These are phyloP conservation scores for Labia minor DNA, from an alignment of 2,888 invertebrate genomes.

Conservation along the genomic window DNA sequence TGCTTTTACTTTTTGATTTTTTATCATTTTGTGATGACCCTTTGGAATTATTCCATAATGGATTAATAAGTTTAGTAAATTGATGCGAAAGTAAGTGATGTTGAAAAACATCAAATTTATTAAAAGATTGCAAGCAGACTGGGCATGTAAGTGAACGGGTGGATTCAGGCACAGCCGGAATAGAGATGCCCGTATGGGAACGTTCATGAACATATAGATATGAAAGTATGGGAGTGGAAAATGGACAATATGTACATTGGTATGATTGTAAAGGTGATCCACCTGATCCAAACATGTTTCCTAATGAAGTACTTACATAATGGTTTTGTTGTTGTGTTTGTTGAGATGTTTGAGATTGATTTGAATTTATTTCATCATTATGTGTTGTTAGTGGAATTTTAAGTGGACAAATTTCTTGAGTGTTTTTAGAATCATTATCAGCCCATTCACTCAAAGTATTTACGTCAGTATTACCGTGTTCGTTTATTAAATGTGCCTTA, in stretches of 20 bases:
- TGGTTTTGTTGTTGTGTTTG: slow-evolving; percentile 27
- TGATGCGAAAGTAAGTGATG: slow-evolving; percentile 53
- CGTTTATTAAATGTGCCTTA: slow-evolving; percentile 73
- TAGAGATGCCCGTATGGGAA: slow-evolving; percentile 49
- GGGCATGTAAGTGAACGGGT: slow-evolving; percentile 42
- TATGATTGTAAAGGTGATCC: slow-evolving; percentile 58
- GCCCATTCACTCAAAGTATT: slow-evolving; percentile 44
- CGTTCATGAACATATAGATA: slow-evolving; percentile 87
- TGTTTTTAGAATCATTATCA: slow-evolving; percentile 43
- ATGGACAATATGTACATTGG: slow-evolving; percentile 81
- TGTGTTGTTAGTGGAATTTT: background rate
- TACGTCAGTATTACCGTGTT: slow-evolving; percentile 61
- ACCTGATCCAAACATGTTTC: slow-evolving; percentile 42
- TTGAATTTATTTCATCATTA: slow-evolving; percentile 1
- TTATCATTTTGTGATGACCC: background rate
- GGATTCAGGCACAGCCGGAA: slow-evolving; percentile 27
- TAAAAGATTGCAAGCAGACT: slow-evolving; percentile 47
- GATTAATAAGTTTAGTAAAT: slow-evolving; percentile 32
- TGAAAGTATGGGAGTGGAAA: slow-evolving; percentile 78
- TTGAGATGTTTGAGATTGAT: background rate
- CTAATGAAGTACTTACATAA: background rate
- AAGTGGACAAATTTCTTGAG: background rate
- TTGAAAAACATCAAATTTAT: slow-evolving; percentile 47
- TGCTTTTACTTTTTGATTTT: background rate
- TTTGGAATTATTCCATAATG: slow-evolving; percentile 18